These are phyloP conservation scores for Neopelma chrysocephalum DNA, from an alignment of 2,797 vertebrate genomes.

Conservation along the genomic window DNA sequence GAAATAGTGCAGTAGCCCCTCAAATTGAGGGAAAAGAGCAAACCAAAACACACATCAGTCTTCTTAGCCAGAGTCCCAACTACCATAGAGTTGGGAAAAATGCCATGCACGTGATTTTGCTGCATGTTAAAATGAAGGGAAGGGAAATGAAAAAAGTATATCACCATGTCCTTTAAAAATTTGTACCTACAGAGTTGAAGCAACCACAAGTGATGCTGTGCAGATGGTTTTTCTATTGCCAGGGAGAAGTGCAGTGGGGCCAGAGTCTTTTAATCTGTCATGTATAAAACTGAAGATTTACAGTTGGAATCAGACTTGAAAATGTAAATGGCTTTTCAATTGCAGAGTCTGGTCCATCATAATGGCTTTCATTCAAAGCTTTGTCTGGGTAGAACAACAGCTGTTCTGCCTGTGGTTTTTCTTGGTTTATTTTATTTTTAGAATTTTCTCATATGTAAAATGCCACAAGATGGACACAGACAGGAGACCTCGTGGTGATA, in stretches of 20 bases:
- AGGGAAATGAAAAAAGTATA: slow-evolving; percentile 43
- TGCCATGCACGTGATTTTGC: not conserved
- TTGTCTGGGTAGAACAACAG: slow-evolving; percentile 42
- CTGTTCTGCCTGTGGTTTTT: slow-evolving; percentile 30
- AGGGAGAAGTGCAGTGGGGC: not conserved
- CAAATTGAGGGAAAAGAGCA: not conserved
- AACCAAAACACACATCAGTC: not conserved
- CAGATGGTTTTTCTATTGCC: slow-evolving; percentile 37
- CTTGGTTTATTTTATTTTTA: slow-evolving; percentile 37
- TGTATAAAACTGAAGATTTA: slow-evolving; percentile 40
- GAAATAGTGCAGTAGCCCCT: slow-evolving; percentile 24
- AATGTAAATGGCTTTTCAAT: slow-evolving; percentile 53
- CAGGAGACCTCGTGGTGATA: not conserved
- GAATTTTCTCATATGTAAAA: slow-evolving; percentile 16
- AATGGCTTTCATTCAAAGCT: slow-evolving; percentile 31
- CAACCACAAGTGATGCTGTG: slow-evolving; percentile 16
- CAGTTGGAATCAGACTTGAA: slow-evolving; percentile 16
- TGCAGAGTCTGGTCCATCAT: not conserved
- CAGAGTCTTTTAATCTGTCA: slow-evolving; percentile 35
- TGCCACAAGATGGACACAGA: not conserved
- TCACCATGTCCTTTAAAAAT: slow-evolving; percentile 31
- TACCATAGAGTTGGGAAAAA: slow-evolving; percentile 4
- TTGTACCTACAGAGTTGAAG: slow-evolving; percentile 37
- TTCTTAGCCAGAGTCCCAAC: not conserved
- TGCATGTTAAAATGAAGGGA: slow-evolving; percentile 6